phyloP scores from a whole-genome alignment of 2,888 invertebrate genomes.

The Busseola fusca region DNA sequence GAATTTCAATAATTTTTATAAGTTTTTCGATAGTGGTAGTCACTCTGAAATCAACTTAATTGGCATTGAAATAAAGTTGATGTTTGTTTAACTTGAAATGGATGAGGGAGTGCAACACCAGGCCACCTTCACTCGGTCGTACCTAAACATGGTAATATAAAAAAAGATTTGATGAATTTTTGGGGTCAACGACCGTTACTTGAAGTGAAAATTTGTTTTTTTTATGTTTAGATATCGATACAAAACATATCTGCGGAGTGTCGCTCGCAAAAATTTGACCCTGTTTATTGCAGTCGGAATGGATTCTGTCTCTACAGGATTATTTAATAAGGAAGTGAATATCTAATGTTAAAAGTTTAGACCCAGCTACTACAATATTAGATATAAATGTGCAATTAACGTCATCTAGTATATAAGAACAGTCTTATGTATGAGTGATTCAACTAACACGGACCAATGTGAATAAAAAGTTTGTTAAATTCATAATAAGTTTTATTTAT shows the following conservation, averaged over 20 bases:
- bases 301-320: not conserved
- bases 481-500: conserved; percentile 72
- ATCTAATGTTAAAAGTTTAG: conserved; percentile 8
- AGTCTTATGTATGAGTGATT: conserved; percentile 62
- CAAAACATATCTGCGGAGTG: not conserved
- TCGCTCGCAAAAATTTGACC: not conserved
- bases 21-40: no score
- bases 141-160: not conserved
- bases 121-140: no score
- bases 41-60: no score
- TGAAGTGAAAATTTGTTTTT: not conserved
- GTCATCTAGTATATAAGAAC: conserved; percentile 53
- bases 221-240: not conserved
- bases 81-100: no score
- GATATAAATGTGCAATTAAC: conserved; percentile 54
- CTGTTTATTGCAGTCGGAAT: conserved; percentile 5
- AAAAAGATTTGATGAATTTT: not conserved
- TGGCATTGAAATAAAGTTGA: no score
- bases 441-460: conserved; percentile 69
- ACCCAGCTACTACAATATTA: conserved; percentile 47
- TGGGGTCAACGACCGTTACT: not conserved
- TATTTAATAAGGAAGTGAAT: not conserved
- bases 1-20: no score
- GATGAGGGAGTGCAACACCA: no score
- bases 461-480: conserved; percentile 76